phyloP scores from a whole-genome alignment of 2,888 invertebrate genomes.

The Lacanobia wlatinum region DNA sequence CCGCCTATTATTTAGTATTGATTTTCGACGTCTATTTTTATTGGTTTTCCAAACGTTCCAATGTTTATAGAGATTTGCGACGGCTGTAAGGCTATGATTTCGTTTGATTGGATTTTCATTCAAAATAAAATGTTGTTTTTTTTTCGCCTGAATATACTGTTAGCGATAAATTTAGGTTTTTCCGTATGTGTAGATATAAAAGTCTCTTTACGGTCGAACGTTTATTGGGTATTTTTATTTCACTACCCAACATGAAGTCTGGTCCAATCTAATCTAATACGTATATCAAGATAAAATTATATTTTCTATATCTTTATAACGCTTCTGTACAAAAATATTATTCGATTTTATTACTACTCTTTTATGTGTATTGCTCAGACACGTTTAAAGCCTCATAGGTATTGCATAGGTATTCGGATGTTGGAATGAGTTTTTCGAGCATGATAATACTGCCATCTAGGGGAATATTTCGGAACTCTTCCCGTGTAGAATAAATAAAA shows the following conservation, averaged over 20 bases:
- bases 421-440: neutral
- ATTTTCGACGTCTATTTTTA: slow-evolving; percentile 84
- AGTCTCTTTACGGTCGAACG: slow-evolving; percentile 26
- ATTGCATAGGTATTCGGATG: neutral
- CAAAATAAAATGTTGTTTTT: slow-evolving; percentile 62
- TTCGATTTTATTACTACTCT: slow-evolving; percentile 40
- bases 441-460: slow-evolving; percentile 16
- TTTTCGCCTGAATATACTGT: slow-evolving; percentile 47
- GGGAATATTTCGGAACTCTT: neutral
- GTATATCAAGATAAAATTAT: slow-evolving; percentile 50
- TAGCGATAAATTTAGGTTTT: slow-evolving; percentile 54
- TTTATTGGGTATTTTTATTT: slow-evolving; percentile 61
- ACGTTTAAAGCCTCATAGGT: slow-evolving; percentile 17
- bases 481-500: neutral
- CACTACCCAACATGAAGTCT: slow-evolving; percentile 53
- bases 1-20: slow-evolving; percentile 86
- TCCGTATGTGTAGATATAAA: slow-evolving; percentile 43
- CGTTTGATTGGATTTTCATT: slow-evolving; percentile 77
- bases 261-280: slow-evolving; percentile 56
- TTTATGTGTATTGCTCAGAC: slow-evolving; percentile 34
- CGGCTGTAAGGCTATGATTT: slow-evolving; percentile 77
- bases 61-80: slow-evolving; percentile 83
- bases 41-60: slow-evolving; percentile 76
- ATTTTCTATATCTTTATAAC: slow-evolving; percentile 49
- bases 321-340: slow-evolving; percentile 43